phyloP scores from a whole-genome alignment of 2,113 vertebrate genomes.

The Galbula dea region DNA sequence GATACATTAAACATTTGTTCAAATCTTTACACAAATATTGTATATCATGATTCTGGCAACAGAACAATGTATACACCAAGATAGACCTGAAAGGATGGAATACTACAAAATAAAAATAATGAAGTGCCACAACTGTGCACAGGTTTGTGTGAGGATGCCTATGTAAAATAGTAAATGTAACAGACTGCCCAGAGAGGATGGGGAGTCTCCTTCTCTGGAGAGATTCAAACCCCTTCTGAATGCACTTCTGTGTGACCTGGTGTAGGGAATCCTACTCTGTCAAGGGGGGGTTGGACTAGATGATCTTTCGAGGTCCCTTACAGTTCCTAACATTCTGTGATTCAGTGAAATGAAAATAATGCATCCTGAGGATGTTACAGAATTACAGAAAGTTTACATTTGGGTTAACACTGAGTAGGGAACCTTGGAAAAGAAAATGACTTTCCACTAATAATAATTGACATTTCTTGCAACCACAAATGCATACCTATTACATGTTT shows the following conservation, averaged over 20 bases:
- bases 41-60: slow-evolving; percentile 5
- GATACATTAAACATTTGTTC: slow-evolving; percentile 32
- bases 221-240: too few species aligned
- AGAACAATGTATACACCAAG: neutral
- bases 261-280: too few species aligned
- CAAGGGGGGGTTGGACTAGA: too few species aligned
- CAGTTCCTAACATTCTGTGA: too few species aligned
- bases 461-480: neutral
- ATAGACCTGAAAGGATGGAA: neutral
- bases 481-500: neutral
- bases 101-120: neutral
- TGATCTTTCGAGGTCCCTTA: too few species aligned
- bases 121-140: neutral
- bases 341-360: neutral
- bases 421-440: neutral
- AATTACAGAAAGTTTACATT: neutral
- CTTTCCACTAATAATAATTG: neutral
- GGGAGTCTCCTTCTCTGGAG: too few species aligned
- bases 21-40: slow-evolving; percentile 7
- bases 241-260: too few species aligned
- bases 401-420: neutral
- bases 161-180: neutral
- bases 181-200: too few species aligned
- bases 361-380: neutral
- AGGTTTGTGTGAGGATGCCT: neutral